Evolutionary conservation across 2,888 invertebrate genomes (phyloP), one percentile per base, ranked within the genome.

Genomic region (Hololepta plana): DNA sequence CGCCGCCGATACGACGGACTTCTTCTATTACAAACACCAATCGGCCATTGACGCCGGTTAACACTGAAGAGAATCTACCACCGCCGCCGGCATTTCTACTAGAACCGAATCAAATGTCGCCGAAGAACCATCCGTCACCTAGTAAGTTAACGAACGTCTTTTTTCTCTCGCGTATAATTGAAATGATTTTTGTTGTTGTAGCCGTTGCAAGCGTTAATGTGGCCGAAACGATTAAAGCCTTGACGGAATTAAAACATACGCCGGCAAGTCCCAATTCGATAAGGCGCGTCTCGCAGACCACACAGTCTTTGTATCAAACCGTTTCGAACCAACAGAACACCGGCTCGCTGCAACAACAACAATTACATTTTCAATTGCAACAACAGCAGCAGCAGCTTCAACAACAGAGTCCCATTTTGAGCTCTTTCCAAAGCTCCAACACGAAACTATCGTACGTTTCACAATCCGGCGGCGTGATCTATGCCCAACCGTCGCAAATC

Each of bases 231-330:
- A 80, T 85, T 4, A 79, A 82, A 47, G 82, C 80, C 20, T 55
- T 87, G 29, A 84, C 82, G 0, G 81, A 84, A 45, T 54, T 84
- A 34, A 74, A 80, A 41, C 85, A 85, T 54, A 82, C 77, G 42
- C 84, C 85, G 1, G 82, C 84, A 3, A 85, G 84, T 37, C 85
- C 87, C 3, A 72, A 73, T 35, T 63, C 77, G 4, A 55, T 75
- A 13, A 64, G 80, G 4, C 64, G 73, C 17, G 47, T 49, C 40
- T 47, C 50, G 3, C 33, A 43, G 1, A 46, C 51, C 13, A 39
- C 51, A 3, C 53, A 53, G 37, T 43, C 49, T 21, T 43, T 47
- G 7, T 48, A 44, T 32, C 47, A 44, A 27, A 28, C 25, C 15
- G 14, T 29, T n/a, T 27, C 27, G 8, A 17, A 25, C 23, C 32